These are phyloP conservation scores for Oceanodroma leucorhoa DNA, from an alignment of 2,797 vertebrate species.

Conservation along the genomic window DNA sequence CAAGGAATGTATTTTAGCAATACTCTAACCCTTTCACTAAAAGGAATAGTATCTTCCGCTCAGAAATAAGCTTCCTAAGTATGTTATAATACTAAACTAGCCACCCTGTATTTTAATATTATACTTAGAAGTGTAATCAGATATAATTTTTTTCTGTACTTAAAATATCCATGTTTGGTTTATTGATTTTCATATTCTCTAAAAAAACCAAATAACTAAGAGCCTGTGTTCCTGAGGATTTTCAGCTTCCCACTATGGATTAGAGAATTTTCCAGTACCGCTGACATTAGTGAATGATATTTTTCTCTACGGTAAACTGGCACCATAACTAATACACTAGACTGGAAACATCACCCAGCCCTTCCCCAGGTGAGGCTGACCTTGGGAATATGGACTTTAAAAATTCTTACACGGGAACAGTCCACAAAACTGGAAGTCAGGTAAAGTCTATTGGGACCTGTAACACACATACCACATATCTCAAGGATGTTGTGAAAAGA, in stretches of 20 bases:
- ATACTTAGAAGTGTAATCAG: conserved; percentile 8
- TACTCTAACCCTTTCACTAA: neutral
- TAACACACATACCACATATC: neutral
- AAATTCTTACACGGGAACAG: neutral
- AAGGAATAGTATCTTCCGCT: neutral
- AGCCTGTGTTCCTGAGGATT: conserved; percentile 9
- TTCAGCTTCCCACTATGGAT: neutral
- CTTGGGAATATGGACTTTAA: neutral
- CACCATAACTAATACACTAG: neutral
- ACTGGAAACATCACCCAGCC: neutral
- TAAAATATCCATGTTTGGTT: conserved; percentile 43
- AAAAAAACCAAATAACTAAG: conserved; percentile 52
- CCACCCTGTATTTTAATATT: neutral
- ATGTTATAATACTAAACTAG: neutral
- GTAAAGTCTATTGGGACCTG: neutral
- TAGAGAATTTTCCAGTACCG: neutral
- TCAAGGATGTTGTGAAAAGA: neutral
- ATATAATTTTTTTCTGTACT: neutral
- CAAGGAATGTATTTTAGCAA: neutral
- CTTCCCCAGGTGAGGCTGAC: neutral
- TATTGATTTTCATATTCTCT: conserved; percentile 52
- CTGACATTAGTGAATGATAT: neutral
- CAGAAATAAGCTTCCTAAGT: neutral
- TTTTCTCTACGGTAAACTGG: neutral
- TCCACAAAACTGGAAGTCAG: neutral